Evolutionary conservation across 2,888 invertebrate species (phyloP), one percentile per base, ranked within the genome.

Genomic region (Allophyes oxyacanthae): DNA sequence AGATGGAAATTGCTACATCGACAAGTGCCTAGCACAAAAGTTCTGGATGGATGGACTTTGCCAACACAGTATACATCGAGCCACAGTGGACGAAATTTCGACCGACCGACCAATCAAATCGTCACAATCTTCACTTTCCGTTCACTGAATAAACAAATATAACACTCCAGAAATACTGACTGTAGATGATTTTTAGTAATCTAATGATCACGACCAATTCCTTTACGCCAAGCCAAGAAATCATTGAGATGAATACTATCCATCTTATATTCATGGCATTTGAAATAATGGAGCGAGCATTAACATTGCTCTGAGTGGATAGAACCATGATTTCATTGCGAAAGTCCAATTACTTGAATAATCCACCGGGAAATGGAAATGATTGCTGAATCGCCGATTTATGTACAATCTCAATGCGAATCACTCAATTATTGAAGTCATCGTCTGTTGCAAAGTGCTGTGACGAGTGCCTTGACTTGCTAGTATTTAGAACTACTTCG

Each of bases 381-480:
- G 48, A 57, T 64, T 59, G 70, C 68, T 68, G 68, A 70, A 72
- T 48, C 28, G 34, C 40, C 74, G 69, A 72, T 75, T 79, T 64
- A 48, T 48, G 59, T 70, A 60, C 68, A 64, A 74, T 74, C 60
- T 55, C 20, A 2, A 28, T 43, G 45, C 6, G 54, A 58, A 67
- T 64, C 68, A 59, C 42, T 61, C 67, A 57, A 61, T 77, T 66
- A 72, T 62, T 56, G 55, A 37, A 64, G 63, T 69, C 42, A 62
- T 66, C 44, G 41, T 49, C 25, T 45, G 48, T 48, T 54, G 46
- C 40, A 57, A 48, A 4, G 20, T 57, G 45, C 40, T 59, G 41
- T 28, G 42, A 30, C 2, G 28, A 44, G 56, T 54, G 44, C 15
- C 36, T 54, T 51, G 26, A 26, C 30, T 10, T 6, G 30, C 34